Conservation (phyloP, 2,797 vertebrate genomes). For the Rachycentron canadum region DNA sequence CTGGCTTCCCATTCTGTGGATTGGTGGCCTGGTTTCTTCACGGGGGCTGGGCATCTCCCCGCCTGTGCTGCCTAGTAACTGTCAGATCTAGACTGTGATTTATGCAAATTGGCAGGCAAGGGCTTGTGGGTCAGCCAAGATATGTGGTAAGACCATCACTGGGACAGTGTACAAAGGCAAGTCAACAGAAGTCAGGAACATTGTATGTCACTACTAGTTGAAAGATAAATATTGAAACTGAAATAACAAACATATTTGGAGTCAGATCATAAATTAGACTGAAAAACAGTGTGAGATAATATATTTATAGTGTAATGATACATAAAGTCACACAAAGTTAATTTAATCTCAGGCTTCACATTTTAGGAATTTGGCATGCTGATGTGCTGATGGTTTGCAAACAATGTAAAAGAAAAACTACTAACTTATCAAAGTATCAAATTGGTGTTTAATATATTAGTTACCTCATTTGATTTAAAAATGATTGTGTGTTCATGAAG, state of each 20-base stretch:
- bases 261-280: neutral
- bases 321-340: neutral
- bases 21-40: slow-evolving; percentile 85
- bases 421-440: no score
- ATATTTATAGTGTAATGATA: slow-evolving; percentile 2
- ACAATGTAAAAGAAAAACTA: neutral
- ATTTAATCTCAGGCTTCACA: neutral
- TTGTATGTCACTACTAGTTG: neutral
- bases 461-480: neutral
- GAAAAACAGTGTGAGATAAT: neutral
- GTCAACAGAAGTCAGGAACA: slow-evolving; percentile 43
- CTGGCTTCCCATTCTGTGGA: slow-evolving; percentile 77
- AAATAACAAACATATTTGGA: neutral
- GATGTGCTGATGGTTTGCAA: neutral
- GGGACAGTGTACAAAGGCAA: slow-evolving; percentile 58
- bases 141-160: slow-evolving; percentile 78
- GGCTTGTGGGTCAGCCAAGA: slow-evolving; percentile 82
- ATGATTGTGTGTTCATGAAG: neutral
- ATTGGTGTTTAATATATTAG: neutral
- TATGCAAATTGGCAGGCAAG: slow-evolving; percentile 85
- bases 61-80: slow-evolving; percentile 84
- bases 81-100: slow-evolving; percentile 84
- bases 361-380: neutral
- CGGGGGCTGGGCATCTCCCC: slow-evolving; percentile 72
- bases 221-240: slow-evolving; percentile 4